Base-by-base conservation (phyloP, 2,113 vertebrate genomes). In the Isurus oxyrinchus region DNA sequence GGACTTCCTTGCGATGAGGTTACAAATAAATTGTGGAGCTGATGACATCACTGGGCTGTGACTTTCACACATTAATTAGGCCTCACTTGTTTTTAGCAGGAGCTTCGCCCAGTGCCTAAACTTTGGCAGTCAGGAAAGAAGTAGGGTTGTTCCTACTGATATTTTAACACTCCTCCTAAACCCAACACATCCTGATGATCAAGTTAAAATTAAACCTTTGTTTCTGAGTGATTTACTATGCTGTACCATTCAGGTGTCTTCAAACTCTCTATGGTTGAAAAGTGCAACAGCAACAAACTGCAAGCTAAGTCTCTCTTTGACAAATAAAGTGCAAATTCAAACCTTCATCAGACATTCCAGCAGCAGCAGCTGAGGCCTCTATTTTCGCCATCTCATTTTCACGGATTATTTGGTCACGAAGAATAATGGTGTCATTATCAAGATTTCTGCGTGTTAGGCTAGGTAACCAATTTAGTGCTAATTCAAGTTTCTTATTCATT, bases 341-440 rank as follows among this genome's bases (percentile, higher is more conserved):
- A 95, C 94, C 94, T 69, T 95, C 94, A 13, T 72, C 40, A 55
- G 25, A 49, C 67, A 95, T 95, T 72, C 49, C 67, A 31, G 25
- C 3, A 53, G 66, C 49, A 2, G 49, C 1, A 35, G 25, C 13
- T 55, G 94, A 95, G 3, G 94, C 10, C 67, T 72, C 94, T 53
- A 49, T 2, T 55, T 69, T 55, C 11, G 67, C 94, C 94, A 95
- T 40, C 14, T 95, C 44, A 95, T 95, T 76, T 72, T 95, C 94
- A 53, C 94, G 94, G 44, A 95, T 69, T 31, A 95, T 95, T 72
- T 95, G 66, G 4, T 76, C 27, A 5, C 94, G 66, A 49, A 95
- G 67, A 95, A 95, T 76, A 19, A 49, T 35, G 49, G 44, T 44
- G 66, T 95, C 66, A 16, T 72, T 5, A 2, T 95, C 67, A 55